These are phyloP conservation scores for Microtus montanus DNA, from an alignment of 2,113 vertebrate genomes.

Conservation along the genomic window DNA sequence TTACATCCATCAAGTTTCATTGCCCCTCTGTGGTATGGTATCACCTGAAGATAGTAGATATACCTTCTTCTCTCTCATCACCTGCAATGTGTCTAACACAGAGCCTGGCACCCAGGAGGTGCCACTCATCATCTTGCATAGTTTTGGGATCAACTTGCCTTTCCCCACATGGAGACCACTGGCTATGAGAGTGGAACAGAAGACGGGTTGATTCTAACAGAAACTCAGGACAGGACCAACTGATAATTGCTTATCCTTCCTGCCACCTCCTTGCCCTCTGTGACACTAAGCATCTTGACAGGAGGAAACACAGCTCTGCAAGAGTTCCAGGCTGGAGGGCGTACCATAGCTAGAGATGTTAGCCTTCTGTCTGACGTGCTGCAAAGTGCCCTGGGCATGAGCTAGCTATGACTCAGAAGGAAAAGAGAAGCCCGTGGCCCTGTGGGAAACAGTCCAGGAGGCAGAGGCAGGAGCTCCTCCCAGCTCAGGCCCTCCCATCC, in stretches of 20 bases:
- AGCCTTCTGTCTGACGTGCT: neutral
- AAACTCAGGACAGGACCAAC: neutral
- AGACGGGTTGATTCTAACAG: neutral
- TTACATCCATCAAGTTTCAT: neutral
- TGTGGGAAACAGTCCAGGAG: neutral
- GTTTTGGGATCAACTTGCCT: neutral
- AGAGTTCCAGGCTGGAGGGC: neutral
- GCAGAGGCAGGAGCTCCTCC: neutral
- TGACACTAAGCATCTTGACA: neutral
- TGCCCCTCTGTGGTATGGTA: neutral
- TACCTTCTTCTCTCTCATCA: neutral
- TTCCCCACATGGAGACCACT: neutral
- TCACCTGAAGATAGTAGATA: neutral
- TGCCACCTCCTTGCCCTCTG: neutral
- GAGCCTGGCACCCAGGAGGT: neutral
- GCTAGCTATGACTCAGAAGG: conserved; percentile 51
- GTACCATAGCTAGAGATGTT: neutral
- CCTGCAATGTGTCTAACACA: neutral
- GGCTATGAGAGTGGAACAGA: neutral
- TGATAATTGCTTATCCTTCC: neutral
- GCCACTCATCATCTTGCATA: neutral
- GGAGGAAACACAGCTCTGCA: neutral
- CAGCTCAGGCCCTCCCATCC: neutral
- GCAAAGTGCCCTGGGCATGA: neutral
- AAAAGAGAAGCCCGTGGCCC: neutral